Evolutionary conservation across 2,113 vertebrate genomes (phyloP).

Genomic region (Grallaria varia): DNA sequence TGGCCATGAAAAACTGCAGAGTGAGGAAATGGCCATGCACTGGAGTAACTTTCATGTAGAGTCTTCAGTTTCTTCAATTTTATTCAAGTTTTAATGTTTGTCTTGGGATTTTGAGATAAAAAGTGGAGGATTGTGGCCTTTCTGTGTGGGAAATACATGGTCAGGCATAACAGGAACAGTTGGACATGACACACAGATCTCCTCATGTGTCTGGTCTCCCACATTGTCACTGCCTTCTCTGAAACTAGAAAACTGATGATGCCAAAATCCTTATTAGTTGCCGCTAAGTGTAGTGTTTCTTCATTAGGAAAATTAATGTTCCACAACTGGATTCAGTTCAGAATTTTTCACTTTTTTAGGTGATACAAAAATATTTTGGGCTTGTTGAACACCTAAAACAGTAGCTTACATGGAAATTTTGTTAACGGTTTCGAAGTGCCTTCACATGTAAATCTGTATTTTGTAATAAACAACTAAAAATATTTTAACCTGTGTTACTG

Average conservation of each 20-base stretch:
- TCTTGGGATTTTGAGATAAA: not conserved
- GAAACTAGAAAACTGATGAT: not conserved
- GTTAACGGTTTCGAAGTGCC: constrained; percentile 29
- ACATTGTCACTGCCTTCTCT: not conserved
- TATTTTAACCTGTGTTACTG: not conserved
- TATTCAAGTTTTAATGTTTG: not conserved
- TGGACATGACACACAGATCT: not conserved
- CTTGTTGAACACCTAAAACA: not conserved
- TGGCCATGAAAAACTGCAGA: not conserved
- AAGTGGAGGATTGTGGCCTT: not conserved
- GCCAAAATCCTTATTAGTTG: not conserved
- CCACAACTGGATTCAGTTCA: not conserved
- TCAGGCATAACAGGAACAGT: not conserved
- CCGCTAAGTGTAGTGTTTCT: not conserved
- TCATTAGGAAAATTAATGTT: not conserved
- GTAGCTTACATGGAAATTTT: not conserved
- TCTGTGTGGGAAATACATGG: not conserved
- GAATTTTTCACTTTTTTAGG: not conserved
- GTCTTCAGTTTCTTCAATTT: not conserved
- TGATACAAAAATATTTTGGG: not conserved
- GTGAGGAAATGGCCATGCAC: not conserved
- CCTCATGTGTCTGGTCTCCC: fast-evolving
- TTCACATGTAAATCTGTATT: constrained; percentile 11
- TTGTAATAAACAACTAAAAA: constrained; percentile 49
- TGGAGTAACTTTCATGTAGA: not conserved